A percentile compares a stretch with the other conserved stretches of the same genome.
phyloP scores from a whole-genome alignment of 1,140 invertebrate genomes.

The Amphibalanus amphitrite region DNA sequence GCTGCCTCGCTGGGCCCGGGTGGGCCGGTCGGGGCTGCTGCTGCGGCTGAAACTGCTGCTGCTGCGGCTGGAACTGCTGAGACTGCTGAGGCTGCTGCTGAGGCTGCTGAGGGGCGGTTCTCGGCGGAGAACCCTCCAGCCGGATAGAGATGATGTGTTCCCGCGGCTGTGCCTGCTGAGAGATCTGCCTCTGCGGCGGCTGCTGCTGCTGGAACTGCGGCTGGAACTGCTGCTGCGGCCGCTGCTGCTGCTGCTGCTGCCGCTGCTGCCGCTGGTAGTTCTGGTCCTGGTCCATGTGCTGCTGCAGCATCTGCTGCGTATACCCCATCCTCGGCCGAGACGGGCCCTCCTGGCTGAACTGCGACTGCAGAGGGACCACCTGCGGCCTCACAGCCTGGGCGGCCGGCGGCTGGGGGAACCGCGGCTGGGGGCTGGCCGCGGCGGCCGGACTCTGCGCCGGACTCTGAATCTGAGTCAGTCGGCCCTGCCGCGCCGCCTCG shows the following conservation, averaged over 20 bases:
- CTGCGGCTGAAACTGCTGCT: constrained; percentile 15
- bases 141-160: constrained; percentile 18
- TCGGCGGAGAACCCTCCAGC: constrained; percentile 17
- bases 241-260: constrained; percentile 13
- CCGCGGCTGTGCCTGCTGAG: constrained; percentile 16
- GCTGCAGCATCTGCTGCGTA: neutral
- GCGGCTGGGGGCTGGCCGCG: neutral
- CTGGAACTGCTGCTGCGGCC: too few species aligned
- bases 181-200: constrained; percentile 17
- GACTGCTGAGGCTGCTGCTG: constrained; percentile 12
- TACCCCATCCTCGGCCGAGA: neutral
- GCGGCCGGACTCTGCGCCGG: too few species aligned
- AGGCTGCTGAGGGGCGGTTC: neutral
- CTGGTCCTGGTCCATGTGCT: neutral
- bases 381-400: too few species aligned
- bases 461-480: too few species aligned
- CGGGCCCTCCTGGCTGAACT: neutral
- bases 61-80: constrained; percentile 16
- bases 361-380: too few species aligned
- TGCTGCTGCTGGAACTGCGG: too few species aligned
- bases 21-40: constrained; percentile 19
- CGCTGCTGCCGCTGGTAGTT: constrained; percentile 7
- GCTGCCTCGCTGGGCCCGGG: constrained; percentile 43
- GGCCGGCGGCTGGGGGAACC: too few species aligned
- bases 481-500: neutral